A percentile compares a stretch with the other conserved stretches of the same genome.
Evolutionary conservation across 2,888 invertebrate species (phyloP).

Genomic region (Eupithecia dodoneata): DNA sequence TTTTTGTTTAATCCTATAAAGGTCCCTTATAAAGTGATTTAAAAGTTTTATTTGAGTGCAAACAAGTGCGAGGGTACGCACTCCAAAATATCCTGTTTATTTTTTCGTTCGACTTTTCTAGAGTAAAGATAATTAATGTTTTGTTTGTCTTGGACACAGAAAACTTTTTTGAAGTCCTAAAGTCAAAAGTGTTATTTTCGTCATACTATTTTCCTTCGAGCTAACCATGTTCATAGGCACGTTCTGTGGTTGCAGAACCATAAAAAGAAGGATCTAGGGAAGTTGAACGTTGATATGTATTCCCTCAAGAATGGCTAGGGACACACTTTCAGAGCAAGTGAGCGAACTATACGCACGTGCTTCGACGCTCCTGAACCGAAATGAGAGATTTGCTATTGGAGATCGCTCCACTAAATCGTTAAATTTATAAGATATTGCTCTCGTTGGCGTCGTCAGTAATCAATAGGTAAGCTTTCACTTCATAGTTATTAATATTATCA

Average conservation of each 20-base stretch:
- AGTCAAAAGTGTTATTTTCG: background rate
- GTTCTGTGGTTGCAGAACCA: constrained; percentile 43
- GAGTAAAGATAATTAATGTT: constrained; percentile 14
- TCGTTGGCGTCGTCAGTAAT: background rate
- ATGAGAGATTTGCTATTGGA: constrained; percentile 17
- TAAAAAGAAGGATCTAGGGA: constrained; percentile 53
- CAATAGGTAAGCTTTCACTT: background rate
- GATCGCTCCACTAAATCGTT: constrained; percentile 26
- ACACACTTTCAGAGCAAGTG: constrained; percentile 46
- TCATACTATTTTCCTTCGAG: background rate
- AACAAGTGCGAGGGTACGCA: background rate
- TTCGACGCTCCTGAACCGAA: constrained; percentile 27
- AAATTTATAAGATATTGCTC: background rate
- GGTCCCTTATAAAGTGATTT: background rate
- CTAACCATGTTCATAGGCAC: background rate
- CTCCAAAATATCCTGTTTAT: constrained; percentile 2
- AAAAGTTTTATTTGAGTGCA: constrained; percentile 10
- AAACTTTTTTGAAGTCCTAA: background rate
- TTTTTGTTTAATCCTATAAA: background rate
- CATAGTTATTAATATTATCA: background rate
- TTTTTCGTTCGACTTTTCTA: constrained; percentile 16
- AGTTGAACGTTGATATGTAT: constrained; percentile 59
- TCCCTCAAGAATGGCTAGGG: constrained; percentile 52
- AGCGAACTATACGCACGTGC: constrained; percentile 35
- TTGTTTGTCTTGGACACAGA: constrained; percentile 9